These are phyloP conservation scores for Cylloceria caligata DNA, from an alignment of 2,888 invertebrate genomes.

Conservation along the genomic window DNA sequence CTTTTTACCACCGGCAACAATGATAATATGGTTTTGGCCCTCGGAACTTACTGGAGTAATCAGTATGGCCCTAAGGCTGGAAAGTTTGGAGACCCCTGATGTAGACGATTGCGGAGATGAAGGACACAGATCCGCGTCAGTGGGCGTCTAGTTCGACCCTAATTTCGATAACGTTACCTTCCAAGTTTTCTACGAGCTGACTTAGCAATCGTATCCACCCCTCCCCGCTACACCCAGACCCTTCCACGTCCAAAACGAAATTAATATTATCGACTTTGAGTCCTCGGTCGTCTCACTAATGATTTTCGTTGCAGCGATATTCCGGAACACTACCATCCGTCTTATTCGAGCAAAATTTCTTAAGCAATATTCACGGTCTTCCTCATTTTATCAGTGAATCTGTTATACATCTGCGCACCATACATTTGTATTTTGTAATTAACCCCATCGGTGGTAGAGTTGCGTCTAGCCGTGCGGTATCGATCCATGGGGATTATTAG, in stretches of 20 bases:
- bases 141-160: background rate
- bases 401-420: no score
- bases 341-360: background rate
- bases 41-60: no score
- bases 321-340: constrained; percentile 1
- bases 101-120: constrained; percentile 56
- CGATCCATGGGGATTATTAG: no score
- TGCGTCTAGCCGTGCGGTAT: no score
- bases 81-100: no score
- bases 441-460: no score
- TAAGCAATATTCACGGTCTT: background rate
- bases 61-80: no score
- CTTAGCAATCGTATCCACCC: constrained; percentile 40
- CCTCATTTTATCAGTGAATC: background rate
- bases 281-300: constrained; percentile 50
- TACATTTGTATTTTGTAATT: no score
- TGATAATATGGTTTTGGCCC: no score
- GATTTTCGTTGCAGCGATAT: constrained; percentile 43
- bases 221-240: constrained; percentile 18
- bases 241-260: constrained; percentile 51
- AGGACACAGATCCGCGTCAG: constrained; percentile 33
- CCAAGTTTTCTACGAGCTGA: constrained; percentile 48
- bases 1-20: no score
- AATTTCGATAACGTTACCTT: constrained; percentile 36
- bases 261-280: constrained; percentile 69